Evolutionary conservation across 2,888 invertebrate genomes (phyloP).

Genomic region (Sialis lutaria): DNA sequence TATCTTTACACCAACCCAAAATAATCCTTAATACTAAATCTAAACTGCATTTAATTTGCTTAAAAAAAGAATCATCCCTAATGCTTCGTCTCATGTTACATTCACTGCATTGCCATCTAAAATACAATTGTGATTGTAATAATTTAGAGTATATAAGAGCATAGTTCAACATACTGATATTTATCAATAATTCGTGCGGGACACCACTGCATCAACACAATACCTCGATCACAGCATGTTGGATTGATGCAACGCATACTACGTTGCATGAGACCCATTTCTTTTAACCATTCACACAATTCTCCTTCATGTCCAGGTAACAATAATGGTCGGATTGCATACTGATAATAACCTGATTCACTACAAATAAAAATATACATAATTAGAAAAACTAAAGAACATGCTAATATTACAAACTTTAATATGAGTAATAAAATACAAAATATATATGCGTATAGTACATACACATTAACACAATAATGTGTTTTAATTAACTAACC

Average conservation of each 20-base stretch:
- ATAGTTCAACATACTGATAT: slow-evolving; percentile 18
- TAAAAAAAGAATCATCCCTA: slow-evolving; percentile 37
- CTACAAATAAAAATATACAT: slow-evolving; percentile 15
- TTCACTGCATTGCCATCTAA: slow-evolving; percentile 26
- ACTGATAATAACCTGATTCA: slow-evolving; percentile 26
- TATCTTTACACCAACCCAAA: slow-evolving; percentile 46
- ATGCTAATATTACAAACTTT: too few relatives aligned
- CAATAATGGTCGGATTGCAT: slow-evolving; percentile 29
- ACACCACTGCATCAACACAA: slow-evolving; percentile 24
- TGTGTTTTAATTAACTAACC: too few relatives aligned
- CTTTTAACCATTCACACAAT: slow-evolving; percentile 32
- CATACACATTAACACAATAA: too few relatives aligned
- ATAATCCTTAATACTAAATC: slow-evolving; percentile 39
- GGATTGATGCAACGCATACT: slow-evolving; percentile 23
- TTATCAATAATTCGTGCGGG: slow-evolving; percentile 30
- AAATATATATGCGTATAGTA: too few relatives aligned
- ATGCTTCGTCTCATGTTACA: slow-evolving; percentile 29
- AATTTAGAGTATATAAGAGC: background rate
- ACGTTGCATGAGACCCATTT: slow-evolving; percentile 27
- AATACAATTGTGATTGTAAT: background rate
- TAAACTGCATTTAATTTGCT: slow-evolving; percentile 42
- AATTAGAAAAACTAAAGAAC: too few relatives aligned
- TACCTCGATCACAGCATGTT: slow-evolving; percentile 11
- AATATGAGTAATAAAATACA: too few relatives aligned
- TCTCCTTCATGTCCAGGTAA: slow-evolving; percentile 32